These are phyloP conservation scores for cat (Felis catus) DNA, from an alignment of 2,113 vertebrate species.

Conservation along the genomic window DNA sequence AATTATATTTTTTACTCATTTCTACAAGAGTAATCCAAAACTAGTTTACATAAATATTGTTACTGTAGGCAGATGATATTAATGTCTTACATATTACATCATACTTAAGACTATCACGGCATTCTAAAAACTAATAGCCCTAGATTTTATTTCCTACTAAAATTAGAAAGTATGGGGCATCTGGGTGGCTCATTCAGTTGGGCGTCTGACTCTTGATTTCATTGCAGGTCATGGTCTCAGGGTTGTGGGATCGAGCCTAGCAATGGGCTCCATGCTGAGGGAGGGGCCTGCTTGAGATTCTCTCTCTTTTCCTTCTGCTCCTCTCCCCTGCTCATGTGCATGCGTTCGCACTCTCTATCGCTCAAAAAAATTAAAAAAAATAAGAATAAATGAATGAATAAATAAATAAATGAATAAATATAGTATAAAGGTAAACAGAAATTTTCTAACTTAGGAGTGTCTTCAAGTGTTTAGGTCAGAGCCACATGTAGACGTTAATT, in stretches of 20 bases:
- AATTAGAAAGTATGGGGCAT: background rate
- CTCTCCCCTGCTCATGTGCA: too few relatives aligned
- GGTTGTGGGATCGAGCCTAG: too few relatives aligned
- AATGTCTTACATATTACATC: background rate
- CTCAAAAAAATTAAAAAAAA: too few relatives aligned
- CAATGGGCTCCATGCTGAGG: too few relatives aligned
- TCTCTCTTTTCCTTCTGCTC: too few relatives aligned
- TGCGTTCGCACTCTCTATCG: too few relatives aligned
- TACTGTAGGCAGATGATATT: background rate
- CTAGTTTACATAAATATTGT: background rate
- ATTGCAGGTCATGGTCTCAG: too few relatives aligned
- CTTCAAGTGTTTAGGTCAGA: background rate
- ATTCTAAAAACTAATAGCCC: background rate
- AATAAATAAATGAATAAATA: too few relatives aligned
- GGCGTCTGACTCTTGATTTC: too few relatives aligned
- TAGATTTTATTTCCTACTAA: slow-evolving; percentile 34
- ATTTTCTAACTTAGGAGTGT: background rate
- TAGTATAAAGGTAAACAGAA: background rate
- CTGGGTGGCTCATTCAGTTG: too few relatives aligned
- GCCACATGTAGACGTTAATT: background rate
- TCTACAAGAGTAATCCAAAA: background rate
- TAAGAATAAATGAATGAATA: too few relatives aligned
- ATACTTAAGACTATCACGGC: background rate
- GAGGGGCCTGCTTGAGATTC: too few relatives aligned
- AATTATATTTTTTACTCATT: slow-evolving; percentile 28